Conservation (phyloP, 1,140 invertebrate genomes). For the Amyelois transitella region DNA sequence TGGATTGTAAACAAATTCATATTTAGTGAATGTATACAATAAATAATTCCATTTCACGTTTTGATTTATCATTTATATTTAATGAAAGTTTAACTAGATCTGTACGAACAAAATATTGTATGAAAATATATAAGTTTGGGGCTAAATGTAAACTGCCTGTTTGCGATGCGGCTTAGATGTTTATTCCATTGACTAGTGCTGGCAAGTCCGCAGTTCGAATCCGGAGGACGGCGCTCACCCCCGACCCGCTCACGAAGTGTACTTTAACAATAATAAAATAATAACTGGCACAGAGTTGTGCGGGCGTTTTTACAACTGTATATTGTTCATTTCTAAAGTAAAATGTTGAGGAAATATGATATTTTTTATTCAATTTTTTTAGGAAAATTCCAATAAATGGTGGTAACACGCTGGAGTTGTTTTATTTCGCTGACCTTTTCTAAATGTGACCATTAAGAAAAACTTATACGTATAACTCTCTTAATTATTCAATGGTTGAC, state of each 20-base stretch:
- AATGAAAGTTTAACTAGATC: too few relatives aligned
- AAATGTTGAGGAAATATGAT: slow-evolving; percentile 71
- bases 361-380: slow-evolving; percentile 75
- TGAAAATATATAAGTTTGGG: too few relatives aligned
- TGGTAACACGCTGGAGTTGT: slow-evolving; percentile 53
- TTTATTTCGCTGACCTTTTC: too few relatives aligned
- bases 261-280: slow-evolving; percentile 23
- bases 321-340: slow-evolving; percentile 68
- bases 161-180: background rate
- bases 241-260: slow-evolving; percentile 6
- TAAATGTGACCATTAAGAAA: too few relatives aligned
- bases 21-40: background rate
- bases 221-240: slow-evolving; percentile 7
- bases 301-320: slow-evolving; percentile 63
- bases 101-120: too few relatives aligned
- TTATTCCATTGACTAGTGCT: background rate
- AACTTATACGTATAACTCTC: too few relatives aligned
- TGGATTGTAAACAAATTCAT: too few relatives aligned
- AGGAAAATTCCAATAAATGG: slow-evolving; percentile 71
- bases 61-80: too few relatives aligned
- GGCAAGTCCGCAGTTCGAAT: background rate
- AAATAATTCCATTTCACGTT: too few relatives aligned
- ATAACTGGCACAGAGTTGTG: slow-evolving; percentile 20
- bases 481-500: too few relatives aligned
- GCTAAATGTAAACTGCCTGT: too few relatives aligned